Percentiles rank a stretch among this genome's conserved stretches.
Evolutionary conservation across 2,113 vertebrate species (phyloP).

Genomic region (Gymnorhina tibicen): DNA sequence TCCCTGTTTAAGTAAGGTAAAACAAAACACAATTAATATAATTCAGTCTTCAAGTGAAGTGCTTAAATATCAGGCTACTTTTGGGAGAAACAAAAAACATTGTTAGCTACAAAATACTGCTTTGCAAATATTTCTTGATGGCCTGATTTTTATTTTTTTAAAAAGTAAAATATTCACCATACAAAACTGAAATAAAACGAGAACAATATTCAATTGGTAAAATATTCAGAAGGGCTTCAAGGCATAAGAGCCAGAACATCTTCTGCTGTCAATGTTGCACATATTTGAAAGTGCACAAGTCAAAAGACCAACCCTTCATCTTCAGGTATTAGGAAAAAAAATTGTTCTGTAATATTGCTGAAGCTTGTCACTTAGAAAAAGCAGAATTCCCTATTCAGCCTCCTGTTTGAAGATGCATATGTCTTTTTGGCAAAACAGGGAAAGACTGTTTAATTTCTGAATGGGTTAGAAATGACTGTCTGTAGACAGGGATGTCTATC

Average conservation of each 20-base stretch:
- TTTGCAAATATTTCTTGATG: neutral
- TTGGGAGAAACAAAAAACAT: neutral
- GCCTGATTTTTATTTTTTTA: neutral
- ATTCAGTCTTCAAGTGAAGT: neutral
- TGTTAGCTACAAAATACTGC: neutral
- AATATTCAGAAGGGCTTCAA: neutral
- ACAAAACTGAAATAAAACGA: neutral
- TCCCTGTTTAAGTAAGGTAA: neutral
- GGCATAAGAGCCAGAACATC: neutral
- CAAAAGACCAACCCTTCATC: rapidly evolving
- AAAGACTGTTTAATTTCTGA: neutral
- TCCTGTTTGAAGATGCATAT: neutral
- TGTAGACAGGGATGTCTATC: neutral
- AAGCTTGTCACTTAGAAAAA: neutral
- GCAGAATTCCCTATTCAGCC: neutral
- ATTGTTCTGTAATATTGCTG: neutral
- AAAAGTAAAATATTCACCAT: neutral
- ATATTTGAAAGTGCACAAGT: neutral
- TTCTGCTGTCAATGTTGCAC: neutral
- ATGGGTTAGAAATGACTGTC: neutral
- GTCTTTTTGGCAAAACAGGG: neutral
- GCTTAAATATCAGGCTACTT: neutral
- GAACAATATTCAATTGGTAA: neutral
- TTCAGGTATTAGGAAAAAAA: neutral
- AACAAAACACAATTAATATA: neutral